Evolutionary conservation across 53 echinoderm and acorn worm species (phyloP).

Genomic region (Antedon mediterranea): DNA sequence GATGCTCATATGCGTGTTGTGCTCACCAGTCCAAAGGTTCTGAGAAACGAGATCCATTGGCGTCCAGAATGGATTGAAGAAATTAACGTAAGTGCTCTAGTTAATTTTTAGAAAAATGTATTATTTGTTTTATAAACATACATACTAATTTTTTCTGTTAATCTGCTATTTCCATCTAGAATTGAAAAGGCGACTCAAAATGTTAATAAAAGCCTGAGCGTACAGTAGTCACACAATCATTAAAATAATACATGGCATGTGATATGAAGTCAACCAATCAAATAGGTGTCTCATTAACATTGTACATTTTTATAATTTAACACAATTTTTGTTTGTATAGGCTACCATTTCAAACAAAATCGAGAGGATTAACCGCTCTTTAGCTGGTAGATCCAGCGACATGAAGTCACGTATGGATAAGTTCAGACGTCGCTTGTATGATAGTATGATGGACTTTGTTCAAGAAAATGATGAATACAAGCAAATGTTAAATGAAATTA

Average conservation of each 20-base stretch:
- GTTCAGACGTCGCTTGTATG: neutral
- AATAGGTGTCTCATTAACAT: no score
- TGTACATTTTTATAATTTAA: no score
- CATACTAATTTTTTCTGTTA: no score
- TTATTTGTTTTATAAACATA: neutral
- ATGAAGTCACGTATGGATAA: neutral
- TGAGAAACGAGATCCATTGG: constrained; percentile 57
- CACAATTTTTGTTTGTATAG: neutral
- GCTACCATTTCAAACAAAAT: neutral
- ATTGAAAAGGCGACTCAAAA: no score
- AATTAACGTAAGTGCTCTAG: constrained; percentile 38
- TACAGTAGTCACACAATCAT: no score
- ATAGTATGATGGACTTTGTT: neutral
- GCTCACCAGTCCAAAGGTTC: constrained; percentile 20
- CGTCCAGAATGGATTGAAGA: constrained; percentile 52
- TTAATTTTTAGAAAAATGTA: no score
- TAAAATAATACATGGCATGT: no score
- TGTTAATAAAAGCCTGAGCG: no score
- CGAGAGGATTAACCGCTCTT: neutral
- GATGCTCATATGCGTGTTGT: constrained; percentile 25
- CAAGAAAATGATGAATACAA: neutral
- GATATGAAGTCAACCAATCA: no score
- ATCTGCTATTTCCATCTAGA: no score
- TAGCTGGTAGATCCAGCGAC: neutral
- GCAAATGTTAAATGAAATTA: neutral